These are phyloP conservation scores for Atlantisia rogersi DNA, from an alignment of 2,113 vertebrate species.

Conservation along the genomic window DNA sequence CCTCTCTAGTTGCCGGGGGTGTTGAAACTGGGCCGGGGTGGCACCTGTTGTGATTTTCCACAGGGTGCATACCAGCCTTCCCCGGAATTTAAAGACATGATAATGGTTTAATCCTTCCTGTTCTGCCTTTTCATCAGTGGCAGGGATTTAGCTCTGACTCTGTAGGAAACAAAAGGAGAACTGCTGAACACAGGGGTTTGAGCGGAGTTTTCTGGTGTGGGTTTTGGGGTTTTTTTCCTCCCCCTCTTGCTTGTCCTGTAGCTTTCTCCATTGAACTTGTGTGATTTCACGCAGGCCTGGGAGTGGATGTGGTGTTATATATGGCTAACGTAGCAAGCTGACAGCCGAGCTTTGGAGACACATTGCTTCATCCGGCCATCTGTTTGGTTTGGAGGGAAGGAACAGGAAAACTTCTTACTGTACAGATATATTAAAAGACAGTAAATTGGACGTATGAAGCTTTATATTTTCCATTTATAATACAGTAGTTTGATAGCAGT, in stretches of 20 bases:
- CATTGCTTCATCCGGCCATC: constrained; percentile 49
- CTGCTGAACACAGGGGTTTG: neutral
- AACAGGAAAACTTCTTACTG: constrained; percentile 16
- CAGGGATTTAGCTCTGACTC: constrained; percentile 24
- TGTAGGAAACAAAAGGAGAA: neutral
- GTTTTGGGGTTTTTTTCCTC: neutral
- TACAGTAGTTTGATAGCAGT: constrained; percentile 49
- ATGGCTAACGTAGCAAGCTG: constrained; percentile 47
- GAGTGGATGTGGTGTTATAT: constrained; percentile 38
- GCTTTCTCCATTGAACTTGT: constrained; percentile 25
- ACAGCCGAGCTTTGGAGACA: constrained; percentile 49
- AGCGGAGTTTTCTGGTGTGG: neutral
- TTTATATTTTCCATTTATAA: constrained; percentile 46
- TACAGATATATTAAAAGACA: constrained; percentile 23
- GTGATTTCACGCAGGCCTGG: constrained; percentile 27
- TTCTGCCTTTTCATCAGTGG: constrained; percentile 71
- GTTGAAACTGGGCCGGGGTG: constrained; percentile 52
- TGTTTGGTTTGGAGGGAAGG: constrained; percentile 59
- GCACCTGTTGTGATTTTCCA: constrained; percentile 79
- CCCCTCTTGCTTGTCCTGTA: constrained; percentile 20
- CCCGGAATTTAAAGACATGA: constrained; percentile 57
- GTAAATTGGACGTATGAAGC: neutral
- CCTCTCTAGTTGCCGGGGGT: constrained; percentile 12
- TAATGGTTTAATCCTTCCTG: constrained; percentile 73
- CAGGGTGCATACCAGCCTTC: constrained; percentile 60